Evolutionary conservation across 2,113 vertebrate species (phyloP), one percentile per base, ranked within the genome.

Genomic region (Elephantulus edwardii): DNA sequence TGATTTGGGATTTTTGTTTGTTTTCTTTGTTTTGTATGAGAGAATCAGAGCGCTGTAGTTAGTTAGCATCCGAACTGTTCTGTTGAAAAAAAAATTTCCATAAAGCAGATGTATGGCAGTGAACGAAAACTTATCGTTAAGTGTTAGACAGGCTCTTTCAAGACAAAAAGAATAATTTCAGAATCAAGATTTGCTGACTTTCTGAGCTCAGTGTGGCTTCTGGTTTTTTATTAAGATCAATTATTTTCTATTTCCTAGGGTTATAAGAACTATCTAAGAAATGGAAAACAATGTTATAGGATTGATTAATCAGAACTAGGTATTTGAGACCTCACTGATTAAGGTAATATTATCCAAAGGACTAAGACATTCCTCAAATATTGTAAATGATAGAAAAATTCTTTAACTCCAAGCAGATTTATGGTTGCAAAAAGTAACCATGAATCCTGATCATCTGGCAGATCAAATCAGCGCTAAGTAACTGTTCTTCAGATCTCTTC

Each of bases 51-150:
- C 3, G 88, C 64, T 93, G 10, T 50, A 76, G 68, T 80, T 76
- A 80, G 33, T 46, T 74, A 24, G 58, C 56, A 80, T 68, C 33
- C 46, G 50, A 80, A 91, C 80, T 86, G 40, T 46, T 74, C 26
- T 58, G 42, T 84, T 56, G 64, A 95, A 93, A 88, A 68, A 86
- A 84, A 81, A 86, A 81, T 70, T 91, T 46, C 77, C 17, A 64
- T 77, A 77, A 81, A 64, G 52, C n/a, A 88, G 79, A 66, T 38
- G 54, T n/a, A n/a, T n/a, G 58, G 26, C 2, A 80, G 46, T 89
- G 72, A 85, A 17, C 30, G 52, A 22, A n/a, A 72, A 40, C 86
- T 83, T 76, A 68, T 58, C 4, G 38, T 70, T n/a, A 72, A 77
- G n/a, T 83, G 9, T 26, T 91, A 35, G 62, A 2, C 68, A 71